These are phyloP conservation scores for Labeo rohita DNA, from an alignment of 2,113 vertebrate species.

Conservation along the genomic window DNA sequence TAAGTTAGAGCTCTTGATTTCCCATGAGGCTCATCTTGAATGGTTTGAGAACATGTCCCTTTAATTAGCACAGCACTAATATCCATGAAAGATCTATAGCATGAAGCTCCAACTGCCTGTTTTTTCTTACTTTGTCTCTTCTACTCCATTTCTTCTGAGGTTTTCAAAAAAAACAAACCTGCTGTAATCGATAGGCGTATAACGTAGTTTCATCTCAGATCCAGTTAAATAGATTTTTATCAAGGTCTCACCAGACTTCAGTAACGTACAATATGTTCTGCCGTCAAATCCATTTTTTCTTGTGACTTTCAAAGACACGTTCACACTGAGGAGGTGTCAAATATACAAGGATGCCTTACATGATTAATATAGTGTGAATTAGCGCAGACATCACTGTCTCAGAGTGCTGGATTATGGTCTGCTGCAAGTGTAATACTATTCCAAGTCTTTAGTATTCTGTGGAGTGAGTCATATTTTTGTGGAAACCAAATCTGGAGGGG, in stretches of 20 bases:
- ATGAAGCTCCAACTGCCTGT: neutral
- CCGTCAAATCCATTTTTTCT: neutral
- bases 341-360: neutral
- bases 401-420: neutral
- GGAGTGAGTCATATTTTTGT: conserved; percentile 13
- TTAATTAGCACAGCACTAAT: conserved; percentile 29
- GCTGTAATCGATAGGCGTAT: neutral
- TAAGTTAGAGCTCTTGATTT: conserved; percentile 32
- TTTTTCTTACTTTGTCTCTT: neutral
- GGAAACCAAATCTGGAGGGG: conserved; percentile 22
- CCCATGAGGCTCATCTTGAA: neutral
- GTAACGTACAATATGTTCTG: neutral
- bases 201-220: neutral
- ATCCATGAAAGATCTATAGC: neutral
- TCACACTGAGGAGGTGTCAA: neutral
- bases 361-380: conserved; percentile 20
- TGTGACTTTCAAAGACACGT: conserved; percentile 17
- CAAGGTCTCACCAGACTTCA: neutral
- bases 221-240: conserved; percentile 1
- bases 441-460: conserved; percentile 27
- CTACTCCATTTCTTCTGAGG: neutral
- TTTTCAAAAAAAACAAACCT: neutral
- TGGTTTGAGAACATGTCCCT: conserved; percentile 3
- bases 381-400: conserved; percentile 8
- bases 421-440: neutral